These are phyloP conservation scores for Aphaenogaster ashmeadi DNA, from an alignment of 1,140 invertebrate genomes.

Conservation along the genomic window DNA sequence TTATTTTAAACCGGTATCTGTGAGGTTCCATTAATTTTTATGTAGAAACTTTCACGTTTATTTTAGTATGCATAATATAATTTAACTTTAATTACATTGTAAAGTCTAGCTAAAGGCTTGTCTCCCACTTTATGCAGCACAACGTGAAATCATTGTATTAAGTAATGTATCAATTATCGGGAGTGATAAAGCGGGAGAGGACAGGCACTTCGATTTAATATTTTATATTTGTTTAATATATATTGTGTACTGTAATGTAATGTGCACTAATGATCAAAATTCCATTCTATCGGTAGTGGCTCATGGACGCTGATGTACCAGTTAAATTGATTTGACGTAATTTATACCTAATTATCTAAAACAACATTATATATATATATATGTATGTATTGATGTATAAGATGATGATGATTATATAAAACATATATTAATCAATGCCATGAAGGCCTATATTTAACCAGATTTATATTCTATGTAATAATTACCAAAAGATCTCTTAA, in stretches of 20 bases:
- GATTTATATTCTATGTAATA: constrained; percentile 60
- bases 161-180: constrained; percentile 58
- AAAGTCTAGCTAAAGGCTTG: constrained; percentile 21
- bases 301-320: constrained; percentile 57
- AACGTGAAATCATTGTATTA: constrained; percentile 25
- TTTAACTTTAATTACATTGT: constrained; percentile 42
- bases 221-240: constrained; percentile 72
- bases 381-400: constrained; percentile 77
- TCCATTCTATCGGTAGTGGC: constrained; percentile 64
- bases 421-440: constrained; percentile 73
- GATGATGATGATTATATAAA: constrained; percentile 76
- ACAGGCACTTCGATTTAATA: constrained; percentile 65
- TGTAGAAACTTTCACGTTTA: constrained; percentile 45
- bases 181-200: constrained; percentile 67
- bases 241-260: constrained; percentile 73
- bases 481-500: constrained; percentile 53
- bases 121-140: constrained; percentile 45
- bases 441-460: constrained; percentile 75
- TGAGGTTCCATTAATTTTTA: constrained; percentile 38
- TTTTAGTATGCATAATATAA: constrained; percentile 26
- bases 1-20: constrained; percentile 39
- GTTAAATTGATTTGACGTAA: constrained; percentile 63
- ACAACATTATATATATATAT: constrained; percentile 73
- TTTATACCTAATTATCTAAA: constrained; percentile 72
- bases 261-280: constrained; percentile 71